phyloP scores from a whole-genome alignment of 37 sponge, comb jelly and placozoan species.

The Beroe forskalii region DNA sequence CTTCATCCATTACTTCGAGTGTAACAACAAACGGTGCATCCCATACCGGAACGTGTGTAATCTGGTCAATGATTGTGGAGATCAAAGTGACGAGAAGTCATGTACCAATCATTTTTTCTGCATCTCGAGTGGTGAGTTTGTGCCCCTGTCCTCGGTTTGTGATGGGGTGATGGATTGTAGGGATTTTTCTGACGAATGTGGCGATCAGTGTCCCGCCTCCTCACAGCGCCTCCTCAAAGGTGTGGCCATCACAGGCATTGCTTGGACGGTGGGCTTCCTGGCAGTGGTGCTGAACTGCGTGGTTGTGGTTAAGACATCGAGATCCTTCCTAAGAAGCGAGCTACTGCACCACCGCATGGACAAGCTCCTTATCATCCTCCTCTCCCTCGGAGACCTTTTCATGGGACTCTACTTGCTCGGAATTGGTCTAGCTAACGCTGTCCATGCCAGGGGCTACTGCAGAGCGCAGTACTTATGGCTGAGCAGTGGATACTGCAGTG shows the following conservation, averaged over 20 bases:
- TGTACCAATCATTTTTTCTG: constrained; percentile 18
- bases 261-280: background rate
- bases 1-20: background rate
- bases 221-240: background rate
- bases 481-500: background rate
- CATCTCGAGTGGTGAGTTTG: background rate
- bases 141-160: background rate
- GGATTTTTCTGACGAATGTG: constrained; percentile 22
- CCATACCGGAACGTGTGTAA: constrained; percentile 23
- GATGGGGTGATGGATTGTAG: background rate
- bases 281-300: background rate
- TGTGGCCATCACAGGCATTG: background rate
- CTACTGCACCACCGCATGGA: background rate
- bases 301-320: background rate
- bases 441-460: background rate
- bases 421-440: background rate
- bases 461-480: background rate
- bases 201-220: background rate
- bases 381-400: background rate
- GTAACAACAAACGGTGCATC: background rate
- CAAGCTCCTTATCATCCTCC: background rate
- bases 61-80: constrained; percentile 24
- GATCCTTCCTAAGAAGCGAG: background rate
- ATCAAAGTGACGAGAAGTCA: background rate
- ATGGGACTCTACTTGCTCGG: background rate